phyloP scores from a whole-genome alignment of 2,113 vertebrate genomes.

The Anhinga rufa region DNA sequence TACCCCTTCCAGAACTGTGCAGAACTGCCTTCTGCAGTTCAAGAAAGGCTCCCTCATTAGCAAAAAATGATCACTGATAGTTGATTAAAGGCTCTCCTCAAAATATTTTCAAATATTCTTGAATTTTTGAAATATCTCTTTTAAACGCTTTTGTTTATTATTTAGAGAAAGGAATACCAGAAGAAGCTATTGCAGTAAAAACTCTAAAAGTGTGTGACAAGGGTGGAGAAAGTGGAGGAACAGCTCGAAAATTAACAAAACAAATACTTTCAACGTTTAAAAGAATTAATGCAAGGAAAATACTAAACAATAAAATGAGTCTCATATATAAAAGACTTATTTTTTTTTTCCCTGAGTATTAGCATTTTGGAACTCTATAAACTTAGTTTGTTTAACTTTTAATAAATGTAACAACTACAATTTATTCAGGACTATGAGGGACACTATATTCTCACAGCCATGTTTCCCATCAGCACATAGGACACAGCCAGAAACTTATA shows the following conservation, averaged over 20 bases:
- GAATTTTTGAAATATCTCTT: not conserved
- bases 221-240: not conserved
- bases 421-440: not conserved
- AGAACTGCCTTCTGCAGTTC: not conserved
- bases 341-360: too few species aligned
- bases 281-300: not conserved
- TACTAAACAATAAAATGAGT: not conserved
- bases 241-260: not conserved
- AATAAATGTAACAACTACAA: not conserved
- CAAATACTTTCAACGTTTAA: not conserved
- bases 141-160: not conserved
- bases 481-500: not conserved
- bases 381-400: not conserved
- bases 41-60: not conserved
- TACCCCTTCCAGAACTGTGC: not conserved
- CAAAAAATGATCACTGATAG: not conserved
- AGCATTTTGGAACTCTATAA: not conserved
- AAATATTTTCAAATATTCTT: not conserved
- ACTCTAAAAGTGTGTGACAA: not conserved
- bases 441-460: fast-evolving
- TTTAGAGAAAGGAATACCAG: not conserved
- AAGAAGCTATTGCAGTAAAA: not conserved
- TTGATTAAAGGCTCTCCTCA: not conserved
- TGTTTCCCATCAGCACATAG: not conserved
- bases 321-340: not conserved